phyloP scores from a whole-genome alignment of 2,888 invertebrate genomes.

The Yponomeuta cagnagella region DNA sequence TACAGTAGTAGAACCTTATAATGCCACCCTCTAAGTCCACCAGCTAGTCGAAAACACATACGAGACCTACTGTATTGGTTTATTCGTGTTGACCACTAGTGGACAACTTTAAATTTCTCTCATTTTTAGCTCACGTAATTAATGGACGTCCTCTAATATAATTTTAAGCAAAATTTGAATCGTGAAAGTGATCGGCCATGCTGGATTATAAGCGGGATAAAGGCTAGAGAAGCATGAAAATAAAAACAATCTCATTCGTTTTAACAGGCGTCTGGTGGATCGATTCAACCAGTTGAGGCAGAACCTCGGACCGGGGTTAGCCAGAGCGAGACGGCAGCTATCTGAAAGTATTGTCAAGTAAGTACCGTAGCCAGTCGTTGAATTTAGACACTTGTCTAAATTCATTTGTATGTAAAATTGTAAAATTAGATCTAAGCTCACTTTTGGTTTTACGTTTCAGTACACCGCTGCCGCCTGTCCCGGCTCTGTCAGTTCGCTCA shows the following conservation, averaged over 20 bases:
- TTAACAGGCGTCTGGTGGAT: constrained; percentile 85
- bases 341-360: constrained; percentile 89
- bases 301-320: constrained; percentile 80
- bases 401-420: not conserved
- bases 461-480: constrained; percentile 88
- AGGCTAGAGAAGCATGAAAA: no score
- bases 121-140: no score
- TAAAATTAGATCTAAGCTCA: no score
- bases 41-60: constrained; percentile 94
- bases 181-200: no score
- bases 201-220: no score
- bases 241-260: not conserved
- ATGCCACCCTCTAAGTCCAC: constrained; percentile 91
- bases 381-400: constrained; percentile 1
- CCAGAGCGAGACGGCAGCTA: constrained; percentile 79
- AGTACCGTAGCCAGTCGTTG: constrained; percentile 34
- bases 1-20: constrained; percentile 95
- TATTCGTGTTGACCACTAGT: no score
- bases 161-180: no score
- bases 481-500: constrained; percentile 80
- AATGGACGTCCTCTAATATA: no score
- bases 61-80: constrained; percentile 89
- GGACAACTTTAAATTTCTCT: no score
- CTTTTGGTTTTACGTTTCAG: constrained; percentile 49
- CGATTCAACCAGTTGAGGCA: constrained; percentile 90